These are phyloP conservation scores for Xanthia togata DNA, from an alignment of 2,888 invertebrate species.

Conservation along the genomic window DNA sequence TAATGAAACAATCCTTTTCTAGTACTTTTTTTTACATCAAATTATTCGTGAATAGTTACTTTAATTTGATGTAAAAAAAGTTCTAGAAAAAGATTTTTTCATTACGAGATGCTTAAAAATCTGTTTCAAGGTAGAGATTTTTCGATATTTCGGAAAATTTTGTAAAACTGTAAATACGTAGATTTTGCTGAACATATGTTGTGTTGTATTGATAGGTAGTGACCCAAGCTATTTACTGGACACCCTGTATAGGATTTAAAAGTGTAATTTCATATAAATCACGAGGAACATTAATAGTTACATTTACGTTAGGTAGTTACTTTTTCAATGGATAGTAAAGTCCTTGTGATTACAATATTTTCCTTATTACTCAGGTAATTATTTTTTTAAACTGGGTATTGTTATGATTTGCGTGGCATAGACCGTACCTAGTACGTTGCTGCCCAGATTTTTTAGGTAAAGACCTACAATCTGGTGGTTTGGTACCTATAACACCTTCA, in stretches of 20 bases:
- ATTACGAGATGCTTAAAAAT: too few species aligned
- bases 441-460: background rate
- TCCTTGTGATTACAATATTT: constrained; percentile 35
- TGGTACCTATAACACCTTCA: background rate
- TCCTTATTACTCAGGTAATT: constrained; percentile 23
- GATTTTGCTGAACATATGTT: too few species aligned
- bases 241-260: constrained; percentile 3
- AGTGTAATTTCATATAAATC: background rate
- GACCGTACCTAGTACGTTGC: background rate
- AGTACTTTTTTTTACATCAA: too few species aligned
- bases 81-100: too few species aligned
- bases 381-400: background rate
- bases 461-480: background rate
- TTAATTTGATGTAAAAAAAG: too few species aligned
- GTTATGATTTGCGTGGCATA: constrained; percentile 4
- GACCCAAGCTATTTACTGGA: too few species aligned
- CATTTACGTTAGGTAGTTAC: constrained; percentile 3
- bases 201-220: too few species aligned
- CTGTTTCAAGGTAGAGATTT: too few species aligned
- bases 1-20: too few species aligned
- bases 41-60: too few species aligned
- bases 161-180: too few species aligned
- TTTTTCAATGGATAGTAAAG: constrained; percentile 24
- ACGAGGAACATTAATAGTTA: background rate
- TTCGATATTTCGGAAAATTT: too few species aligned